Percentiles rank a stretch among this genome's conserved stretches.
phyloP scores from a whole-genome alignment of 2,113 vertebrate species.

The Garra rufa region DNA sequence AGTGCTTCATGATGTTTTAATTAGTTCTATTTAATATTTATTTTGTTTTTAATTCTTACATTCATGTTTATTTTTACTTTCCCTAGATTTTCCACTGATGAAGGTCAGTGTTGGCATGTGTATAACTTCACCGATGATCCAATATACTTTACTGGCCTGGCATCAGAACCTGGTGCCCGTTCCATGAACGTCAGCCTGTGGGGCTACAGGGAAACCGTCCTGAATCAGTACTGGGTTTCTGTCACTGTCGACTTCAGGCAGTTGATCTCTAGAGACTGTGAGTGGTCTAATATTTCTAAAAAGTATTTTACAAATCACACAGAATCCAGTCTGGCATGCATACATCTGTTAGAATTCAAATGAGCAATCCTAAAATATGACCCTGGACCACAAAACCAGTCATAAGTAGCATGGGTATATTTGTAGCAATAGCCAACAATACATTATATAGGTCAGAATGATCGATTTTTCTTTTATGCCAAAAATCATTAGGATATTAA shows the following conservation, averaged over 20 bases:
- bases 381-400: too few species aligned
- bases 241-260: conserved; percentile 90
- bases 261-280: conserved; percentile 86
- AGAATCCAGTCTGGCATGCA: background rate
- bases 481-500: too few species aligned
- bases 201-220: conserved; percentile 84
- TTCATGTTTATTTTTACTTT: background rate
- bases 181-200: conserved; percentile 93
- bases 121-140: conserved; percentile 83
- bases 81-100: conserved; percentile 90
- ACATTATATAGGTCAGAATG: too few species aligned
- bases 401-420: too few species aligned
- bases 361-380: background rate
- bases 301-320: background rate
- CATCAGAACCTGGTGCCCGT: conserved; percentile 88
- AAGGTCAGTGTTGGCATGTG: conserved; percentile 91
- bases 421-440: too few species aligned
- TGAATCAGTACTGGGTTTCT: conserved; percentile 84
- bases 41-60: too few species aligned
- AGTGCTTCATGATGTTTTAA: too few species aligned
- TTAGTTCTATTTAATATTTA: too few species aligned
- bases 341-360: background rate
- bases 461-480: too few species aligned
- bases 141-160: conserved; percentile 88
- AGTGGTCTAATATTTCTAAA: conserved; percentile 56